Evolutionary conservation across 2,888 invertebrate species (phyloP).

Genomic region (Chaetogeoica ovagalla): DNA sequence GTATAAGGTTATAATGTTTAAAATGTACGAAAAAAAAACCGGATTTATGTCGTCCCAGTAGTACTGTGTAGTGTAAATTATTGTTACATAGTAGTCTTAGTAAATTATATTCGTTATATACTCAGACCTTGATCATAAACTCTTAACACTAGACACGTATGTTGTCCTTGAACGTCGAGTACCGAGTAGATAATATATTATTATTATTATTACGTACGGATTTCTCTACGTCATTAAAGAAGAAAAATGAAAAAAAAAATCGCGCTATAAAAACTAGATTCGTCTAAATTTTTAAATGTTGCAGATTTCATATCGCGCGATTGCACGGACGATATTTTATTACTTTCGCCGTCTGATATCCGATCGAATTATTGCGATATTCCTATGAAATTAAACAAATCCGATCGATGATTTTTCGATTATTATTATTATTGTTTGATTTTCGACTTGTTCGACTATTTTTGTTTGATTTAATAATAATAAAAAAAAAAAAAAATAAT

Average conservation of each 20-base stretch:
- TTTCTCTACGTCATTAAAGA: not conserved
- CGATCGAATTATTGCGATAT: too few relatives aligned
- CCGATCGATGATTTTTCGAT: too few relatives aligned
- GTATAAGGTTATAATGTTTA: not conserved
- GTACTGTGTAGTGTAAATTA: too few relatives aligned
- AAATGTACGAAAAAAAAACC: conserved; percentile 4
- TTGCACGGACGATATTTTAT: too few relatives aligned
- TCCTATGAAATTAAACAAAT: too few relatives aligned
- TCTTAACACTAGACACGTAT: not conserved
- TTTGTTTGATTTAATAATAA: too few relatives aligned
- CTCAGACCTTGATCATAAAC: conserved; percentile 16
- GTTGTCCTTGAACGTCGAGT: not conserved
- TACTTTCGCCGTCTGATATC: too few relatives aligned
- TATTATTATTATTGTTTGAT: too few relatives aligned
- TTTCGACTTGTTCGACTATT: too few relatives aligned
- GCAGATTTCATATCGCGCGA: too few relatives aligned
- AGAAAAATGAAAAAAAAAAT: not conserved
- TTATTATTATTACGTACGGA: not conserved
- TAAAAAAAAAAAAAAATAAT: too few relatives aligned
- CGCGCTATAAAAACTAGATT: not conserved
- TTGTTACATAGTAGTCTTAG: not conserved
- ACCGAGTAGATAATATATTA: too few relatives aligned
- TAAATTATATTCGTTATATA: not conserved
- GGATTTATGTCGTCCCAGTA: not conserved
- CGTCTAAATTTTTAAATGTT: not conserved